Percentiles rank a stretch among this genome's conserved stretches.
Evolutionary conservation across 2,113 vertebrate genomes (phyloP).

Genomic region (Gorilla gorilla): DNA sequence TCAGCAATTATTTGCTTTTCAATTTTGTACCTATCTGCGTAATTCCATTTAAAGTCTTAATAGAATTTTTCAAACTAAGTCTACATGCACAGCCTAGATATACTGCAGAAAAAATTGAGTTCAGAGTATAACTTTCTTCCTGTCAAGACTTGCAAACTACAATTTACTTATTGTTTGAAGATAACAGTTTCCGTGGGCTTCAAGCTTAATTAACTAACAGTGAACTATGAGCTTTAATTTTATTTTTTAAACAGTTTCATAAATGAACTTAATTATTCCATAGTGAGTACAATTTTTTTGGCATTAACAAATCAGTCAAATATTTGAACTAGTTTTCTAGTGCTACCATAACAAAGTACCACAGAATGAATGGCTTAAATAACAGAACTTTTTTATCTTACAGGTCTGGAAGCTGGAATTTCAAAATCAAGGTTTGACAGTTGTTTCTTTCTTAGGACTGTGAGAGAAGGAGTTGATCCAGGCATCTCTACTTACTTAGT

Average conservation of each 20-base stretch:
- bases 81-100: background rate
- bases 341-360: background rate
- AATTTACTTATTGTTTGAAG: background rate
- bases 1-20: slow-evolving; percentile 19
- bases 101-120: background rate
- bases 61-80: background rate
- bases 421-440: background rate
- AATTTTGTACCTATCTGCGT: background rate
- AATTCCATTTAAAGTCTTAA: background rate
- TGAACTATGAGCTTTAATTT: background rate
- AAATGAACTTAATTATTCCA: background rate
- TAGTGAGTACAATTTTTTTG: background rate
- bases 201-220: background rate
- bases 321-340: background rate
- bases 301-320: background rate
- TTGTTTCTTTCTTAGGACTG: background rate
- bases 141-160: background rate
- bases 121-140: background rate
- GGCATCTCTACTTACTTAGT: background rate
- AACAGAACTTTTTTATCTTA: background rate
- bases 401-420: background rate
- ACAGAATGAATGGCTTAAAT: background rate
- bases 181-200: background rate
- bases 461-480: background rate
- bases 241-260: background rate